These are phyloP conservation scores for Neoascia interrupta DNA, from an alignment of 2,888 invertebrate species.

Conservation along the genomic window DNA sequence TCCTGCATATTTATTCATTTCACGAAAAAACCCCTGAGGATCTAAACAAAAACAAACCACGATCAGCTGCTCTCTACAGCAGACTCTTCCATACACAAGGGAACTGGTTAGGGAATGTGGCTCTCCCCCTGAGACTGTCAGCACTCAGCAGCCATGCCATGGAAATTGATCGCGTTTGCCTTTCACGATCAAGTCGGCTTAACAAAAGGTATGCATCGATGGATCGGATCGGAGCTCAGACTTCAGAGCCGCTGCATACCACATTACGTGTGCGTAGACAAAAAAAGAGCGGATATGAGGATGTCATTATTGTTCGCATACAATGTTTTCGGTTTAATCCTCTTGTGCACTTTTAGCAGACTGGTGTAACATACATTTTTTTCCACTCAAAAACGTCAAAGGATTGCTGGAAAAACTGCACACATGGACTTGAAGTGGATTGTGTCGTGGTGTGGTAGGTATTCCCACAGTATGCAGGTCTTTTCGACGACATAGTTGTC, in stretches of 20 bases:
- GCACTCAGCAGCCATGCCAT: constrained; percentile 10
- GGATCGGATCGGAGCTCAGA: too few species aligned
- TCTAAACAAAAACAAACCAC: constrained; percentile 44
- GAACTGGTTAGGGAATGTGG: constrained; percentile 30
- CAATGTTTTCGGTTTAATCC: constrained; percentile 19
- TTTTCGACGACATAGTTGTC: neutral
- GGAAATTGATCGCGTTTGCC: constrained; percentile 38
- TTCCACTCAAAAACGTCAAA: neutral
- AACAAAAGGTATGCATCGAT: constrained; percentile 11
- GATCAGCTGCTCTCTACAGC: constrained; percentile 62
- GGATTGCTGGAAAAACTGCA: neutral
- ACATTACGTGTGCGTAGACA: neutral
- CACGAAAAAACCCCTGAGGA: constrained; percentile 13
- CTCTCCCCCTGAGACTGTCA: neutral
- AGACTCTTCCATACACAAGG: too few species aligned
- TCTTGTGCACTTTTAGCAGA: neutral
- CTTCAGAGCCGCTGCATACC: too few species aligned
- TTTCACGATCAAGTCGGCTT: constrained; percentile 4
- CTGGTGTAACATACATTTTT: constrained; percentile 2
- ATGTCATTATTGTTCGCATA: too few species aligned
- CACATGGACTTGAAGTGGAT: too few species aligned
- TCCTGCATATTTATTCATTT: constrained; percentile 14
- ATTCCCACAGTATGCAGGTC: neutral
- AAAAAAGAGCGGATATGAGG: neutral
- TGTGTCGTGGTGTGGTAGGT: too few species aligned